phyloP scores from a whole-genome alignment of 2,113 vertebrate species.

The Microtus richardsoni region DNA sequence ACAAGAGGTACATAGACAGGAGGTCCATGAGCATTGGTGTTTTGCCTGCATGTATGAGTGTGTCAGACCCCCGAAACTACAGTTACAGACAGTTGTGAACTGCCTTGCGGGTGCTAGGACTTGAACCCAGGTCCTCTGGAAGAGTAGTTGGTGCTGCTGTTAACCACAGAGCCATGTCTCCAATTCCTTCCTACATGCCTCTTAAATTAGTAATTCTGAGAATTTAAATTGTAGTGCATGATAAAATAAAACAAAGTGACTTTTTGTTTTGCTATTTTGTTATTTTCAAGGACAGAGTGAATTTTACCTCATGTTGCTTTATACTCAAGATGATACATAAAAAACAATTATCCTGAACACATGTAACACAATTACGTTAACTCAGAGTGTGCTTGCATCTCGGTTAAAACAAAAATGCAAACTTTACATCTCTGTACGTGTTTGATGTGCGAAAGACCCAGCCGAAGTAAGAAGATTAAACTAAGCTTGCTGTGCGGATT shows the following conservation, averaged over 20 bases:
- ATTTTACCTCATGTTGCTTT: not conserved
- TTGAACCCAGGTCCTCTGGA: not conserved
- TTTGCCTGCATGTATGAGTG: not conserved
- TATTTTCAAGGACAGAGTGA: not conserved
- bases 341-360: not conserved
- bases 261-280: not conserved
- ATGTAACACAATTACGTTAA: not conserved
- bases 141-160: not conserved
- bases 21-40: not conserved
- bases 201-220: not conserved
- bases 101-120: not conserved
- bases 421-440: not conserved
- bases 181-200: not conserved
- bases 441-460: not conserved
- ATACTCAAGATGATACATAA: not conserved
- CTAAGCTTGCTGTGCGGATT: not conserved
- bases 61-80: not conserved
- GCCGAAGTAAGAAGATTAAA: not conserved
- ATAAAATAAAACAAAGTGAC: not conserved
- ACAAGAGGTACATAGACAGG: not conserved
- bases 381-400: not conserved
- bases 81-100: not conserved
- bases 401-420: not conserved
- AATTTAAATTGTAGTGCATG: not conserved
- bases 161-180: not conserved